Percentiles rank a stretch among this genome's conserved stretches.
Evolutionary conservation across 2,113 vertebrate genomes (phyloP).

Genomic region (Carollia perspicillata): DNA sequence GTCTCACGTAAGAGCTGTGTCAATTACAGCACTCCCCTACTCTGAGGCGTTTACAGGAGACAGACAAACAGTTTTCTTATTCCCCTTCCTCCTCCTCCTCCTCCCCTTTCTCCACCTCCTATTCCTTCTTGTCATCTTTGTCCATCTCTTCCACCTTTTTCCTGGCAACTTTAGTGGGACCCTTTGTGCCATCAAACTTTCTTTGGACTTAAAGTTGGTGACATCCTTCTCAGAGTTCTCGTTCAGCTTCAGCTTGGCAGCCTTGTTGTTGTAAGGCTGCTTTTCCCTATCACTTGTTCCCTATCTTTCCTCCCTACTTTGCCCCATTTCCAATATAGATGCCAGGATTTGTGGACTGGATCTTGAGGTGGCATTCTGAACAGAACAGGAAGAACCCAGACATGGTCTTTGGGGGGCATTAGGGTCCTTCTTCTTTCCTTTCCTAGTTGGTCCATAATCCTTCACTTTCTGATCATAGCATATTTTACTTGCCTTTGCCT

Average conservation of each 20-base stretch:
- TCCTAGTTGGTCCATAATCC: slow-evolving; percentile 87
- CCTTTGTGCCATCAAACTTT: slow-evolving; percentile 85
- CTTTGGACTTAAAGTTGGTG: slow-evolving; percentile 90
- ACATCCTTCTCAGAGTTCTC: slow-evolving; percentile 93
- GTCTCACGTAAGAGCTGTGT: slow-evolving; percentile 62
- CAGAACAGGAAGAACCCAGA: slow-evolving; percentile 92
- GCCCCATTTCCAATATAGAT: slow-evolving; percentile 89
- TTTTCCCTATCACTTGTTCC: slow-evolving; percentile 88
- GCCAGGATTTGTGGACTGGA: slow-evolving; percentile 88
- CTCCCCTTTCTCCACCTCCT: background rate
- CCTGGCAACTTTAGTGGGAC: slow-evolving; percentile 85
- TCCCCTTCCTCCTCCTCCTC: background rate
- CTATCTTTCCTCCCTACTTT: slow-evolving; percentile 89
- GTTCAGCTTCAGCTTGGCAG: slow-evolving; percentile 85
- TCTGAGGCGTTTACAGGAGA: slow-evolving; percentile 89
- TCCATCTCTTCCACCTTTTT: slow-evolving; percentile 89
- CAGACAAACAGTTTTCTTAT: slow-evolving; percentile 71
- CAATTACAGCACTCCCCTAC: slow-evolving; percentile 83
- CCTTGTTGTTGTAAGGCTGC: slow-evolving; percentile 89
- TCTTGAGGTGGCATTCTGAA: slow-evolving; percentile 89
- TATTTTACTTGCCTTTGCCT: slow-evolving; percentile 90
- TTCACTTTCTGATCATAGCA: slow-evolving; percentile 91
- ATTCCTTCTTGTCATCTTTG: no score
- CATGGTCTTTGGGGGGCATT: slow-evolving; percentile 89
- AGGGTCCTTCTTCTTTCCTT: slow-evolving; percentile 89